Conservation (phyloP, 1,140 invertebrate genomes). For the Cepaea nemoralis region DNA sequence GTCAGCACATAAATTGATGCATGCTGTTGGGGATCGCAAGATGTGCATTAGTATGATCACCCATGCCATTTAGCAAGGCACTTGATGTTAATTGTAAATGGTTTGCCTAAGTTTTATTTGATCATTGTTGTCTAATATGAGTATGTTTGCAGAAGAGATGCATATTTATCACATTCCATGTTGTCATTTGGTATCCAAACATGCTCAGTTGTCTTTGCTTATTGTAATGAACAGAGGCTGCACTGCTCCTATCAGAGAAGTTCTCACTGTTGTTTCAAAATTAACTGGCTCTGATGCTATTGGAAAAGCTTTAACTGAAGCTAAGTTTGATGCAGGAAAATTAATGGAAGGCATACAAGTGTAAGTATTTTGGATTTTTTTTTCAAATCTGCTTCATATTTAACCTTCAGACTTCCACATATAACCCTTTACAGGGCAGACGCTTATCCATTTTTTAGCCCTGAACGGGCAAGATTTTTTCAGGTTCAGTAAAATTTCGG, state of each 20-base stretch:
- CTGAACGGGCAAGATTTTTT: too few relatives aligned
- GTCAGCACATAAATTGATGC: too few relatives aligned
- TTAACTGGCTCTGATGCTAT: background rate
- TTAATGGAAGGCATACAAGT: background rate
- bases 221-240: background rate
- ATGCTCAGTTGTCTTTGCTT: background rate
- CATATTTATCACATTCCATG: background rate
- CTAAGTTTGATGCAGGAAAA: conserved; percentile 7
- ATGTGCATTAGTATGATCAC: too few relatives aligned
- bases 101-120: background rate
- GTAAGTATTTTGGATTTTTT: too few relatives aligned
- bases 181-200: background rate
- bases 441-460: too few relatives aligned
- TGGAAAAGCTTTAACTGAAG: background rate
- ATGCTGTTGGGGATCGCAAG: too few relatives aligned
- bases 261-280: background rate
- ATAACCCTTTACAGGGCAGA: too few relatives aligned
- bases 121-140: background rate
- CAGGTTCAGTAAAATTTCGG: too few relatives aligned
- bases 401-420: too few relatives aligned
- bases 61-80: too few relatives aligned
- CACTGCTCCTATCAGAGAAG: background rate
- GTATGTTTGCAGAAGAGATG: background rate
- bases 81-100: background rate
- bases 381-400: too few relatives aligned